Base-by-base conservation (phyloP, 2,113 vertebrate species). In the Mellivora capensis region DNA sequence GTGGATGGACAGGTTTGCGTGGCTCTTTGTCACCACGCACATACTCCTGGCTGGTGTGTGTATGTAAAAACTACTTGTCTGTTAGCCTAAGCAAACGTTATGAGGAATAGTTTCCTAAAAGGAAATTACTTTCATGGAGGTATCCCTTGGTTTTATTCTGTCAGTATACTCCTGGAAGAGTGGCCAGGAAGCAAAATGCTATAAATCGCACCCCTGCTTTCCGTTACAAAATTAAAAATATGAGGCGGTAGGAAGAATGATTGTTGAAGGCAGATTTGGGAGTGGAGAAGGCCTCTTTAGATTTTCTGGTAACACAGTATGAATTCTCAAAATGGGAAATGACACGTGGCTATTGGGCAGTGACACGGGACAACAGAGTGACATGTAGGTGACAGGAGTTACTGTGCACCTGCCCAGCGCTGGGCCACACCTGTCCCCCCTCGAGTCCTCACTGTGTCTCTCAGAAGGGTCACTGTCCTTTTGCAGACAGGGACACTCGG, bases 51-150 rank as follows among this genome's bases (percentile, higher is more conserved):
- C 20, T 37, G 7, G 5, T 27, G 11, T 67, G 61, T 39, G 52
- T 91, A 4, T 72, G 4, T 29, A 44, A 59, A 72, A 81, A 62
- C n/a, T 8, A 23, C 34, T 27, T 61, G 57, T 42, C 7, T 3
- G 1, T 52, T 52, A 71, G n/a, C 64, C 61, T 74, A 37, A 84
- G 21, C 10, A 59, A 69, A 76, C 21, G 23, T 84, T 62, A 20
- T 67, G 87, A 94, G 54, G 67, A n/a, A 20, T 62, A 49, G 34
- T 64, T 89, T 91, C 31, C 85, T 89, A 49, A 82, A 87, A 93
- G 64, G 57, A 57, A 61, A 18, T 79, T n/a, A 62, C 64, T 79
- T 39, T 27, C n/a, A 59, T 11, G 1, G 13, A 64, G 47, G 31
- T 84, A 77, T 47, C 42, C 11, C 12, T 90, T 87, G 20, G 18